phyloP scores from a whole-genome alignment of 2,888 invertebrate genomes.

The Lasioglossum marginatum region DNA sequence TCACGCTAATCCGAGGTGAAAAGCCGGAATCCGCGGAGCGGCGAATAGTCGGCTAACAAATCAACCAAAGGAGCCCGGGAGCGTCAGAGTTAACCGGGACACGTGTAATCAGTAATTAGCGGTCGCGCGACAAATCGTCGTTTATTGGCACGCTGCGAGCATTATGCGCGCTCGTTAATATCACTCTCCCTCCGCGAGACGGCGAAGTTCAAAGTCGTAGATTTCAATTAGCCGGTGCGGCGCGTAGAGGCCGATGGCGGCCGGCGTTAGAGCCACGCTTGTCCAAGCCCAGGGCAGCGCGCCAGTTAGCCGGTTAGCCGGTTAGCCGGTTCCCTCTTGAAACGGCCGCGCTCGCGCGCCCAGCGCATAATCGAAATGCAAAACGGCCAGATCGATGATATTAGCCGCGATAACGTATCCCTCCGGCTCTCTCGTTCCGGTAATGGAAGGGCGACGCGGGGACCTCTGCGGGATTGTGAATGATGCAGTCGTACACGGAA shows the following conservation, averaged over 20 bases:
- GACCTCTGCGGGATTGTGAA: constrained; percentile 53
- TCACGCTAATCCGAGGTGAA: constrained; percentile 11
- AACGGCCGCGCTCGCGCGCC: not conserved
- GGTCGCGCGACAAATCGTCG: constrained; percentile 66
- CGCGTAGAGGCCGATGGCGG: too few relatives aligned
- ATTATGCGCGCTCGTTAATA: constrained; percentile 54
- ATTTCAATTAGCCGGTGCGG: constrained; percentile 79
- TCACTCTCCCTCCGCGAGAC: constrained; percentile 49
- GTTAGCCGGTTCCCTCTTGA: constrained; percentile 13
- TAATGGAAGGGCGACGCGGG: constrained; percentile 55
- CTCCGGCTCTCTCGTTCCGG: constrained; percentile 41
- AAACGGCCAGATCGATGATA: constrained; percentile 70
- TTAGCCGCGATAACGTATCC: constrained; percentile 70
- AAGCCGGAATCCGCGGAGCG: constrained; percentile 1
- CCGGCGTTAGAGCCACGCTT: constrained; percentile 27
- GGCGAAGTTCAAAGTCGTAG: constrained; percentile 80
- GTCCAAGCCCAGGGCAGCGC: not conserved
- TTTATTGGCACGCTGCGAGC: constrained; percentile 55
- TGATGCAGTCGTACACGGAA: constrained; percentile 58
- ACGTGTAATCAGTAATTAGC: constrained; percentile 69
- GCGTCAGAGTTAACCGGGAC: constrained; percentile 48
- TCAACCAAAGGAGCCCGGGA: constrained; percentile 47
- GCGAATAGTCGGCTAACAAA: constrained; percentile 36
- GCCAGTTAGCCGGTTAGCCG: constrained; percentile 19
- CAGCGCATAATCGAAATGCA: constrained; percentile 69